Evolutionary conservation across 2,797 vertebrate genomes (phyloP).

Genomic region (Aplochiton taeniatus): DNA sequence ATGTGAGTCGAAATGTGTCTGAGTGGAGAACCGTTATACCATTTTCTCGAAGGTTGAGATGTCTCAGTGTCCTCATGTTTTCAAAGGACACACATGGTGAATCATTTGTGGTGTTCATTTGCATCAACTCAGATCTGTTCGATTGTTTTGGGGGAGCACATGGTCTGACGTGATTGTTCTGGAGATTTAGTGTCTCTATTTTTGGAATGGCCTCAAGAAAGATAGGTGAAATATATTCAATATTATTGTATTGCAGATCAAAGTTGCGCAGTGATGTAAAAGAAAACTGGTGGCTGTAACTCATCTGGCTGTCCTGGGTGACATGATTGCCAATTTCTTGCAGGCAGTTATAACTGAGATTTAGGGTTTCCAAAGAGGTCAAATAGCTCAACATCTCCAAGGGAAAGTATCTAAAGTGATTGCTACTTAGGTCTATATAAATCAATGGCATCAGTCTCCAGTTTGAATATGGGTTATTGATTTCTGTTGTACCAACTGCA

Average conservation of each 20-base stretch:
- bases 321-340: slow-evolving; percentile 60
- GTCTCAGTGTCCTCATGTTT: slow-evolving; percentile 60
- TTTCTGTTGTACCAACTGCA: slow-evolving; percentile 12
- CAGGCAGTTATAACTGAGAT: slow-evolving; percentile 79
- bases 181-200: slow-evolving; percentile 67
- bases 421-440: slow-evolving; percentile 80
- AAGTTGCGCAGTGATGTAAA: slow-evolving; percentile 67
- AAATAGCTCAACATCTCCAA: slow-evolving; percentile 70
- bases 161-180: slow-evolving; percentile 65
- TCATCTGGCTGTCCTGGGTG: slow-evolving; percentile 33
- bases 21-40: slow-evolving; percentile 53
- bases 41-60: slow-evolving; percentile 69
- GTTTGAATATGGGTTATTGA: slow-evolving; percentile 42
- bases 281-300: slow-evolving; percentile 33
- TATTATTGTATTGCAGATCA: slow-evolving; percentile 65
- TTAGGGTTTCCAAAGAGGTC: slow-evolving; percentile 69
- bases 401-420: slow-evolving; percentile 72
- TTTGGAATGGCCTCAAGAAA: slow-evolving; percentile 62
- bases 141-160: slow-evolving; percentile 40
- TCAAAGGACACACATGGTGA: slow-evolving; percentile 58
- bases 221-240: slow-evolving; percentile 52
- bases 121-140: slow-evolving; percentile 11
- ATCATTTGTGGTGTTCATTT: slow-evolving; percentile 1
- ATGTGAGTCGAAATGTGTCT: slow-evolving; percentile 56
- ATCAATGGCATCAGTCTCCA: slow-evolving; percentile 53